phyloP scores from a whole-genome alignment of 1,140 invertebrate genomes.

The Drosophila willistoni region DNA sequence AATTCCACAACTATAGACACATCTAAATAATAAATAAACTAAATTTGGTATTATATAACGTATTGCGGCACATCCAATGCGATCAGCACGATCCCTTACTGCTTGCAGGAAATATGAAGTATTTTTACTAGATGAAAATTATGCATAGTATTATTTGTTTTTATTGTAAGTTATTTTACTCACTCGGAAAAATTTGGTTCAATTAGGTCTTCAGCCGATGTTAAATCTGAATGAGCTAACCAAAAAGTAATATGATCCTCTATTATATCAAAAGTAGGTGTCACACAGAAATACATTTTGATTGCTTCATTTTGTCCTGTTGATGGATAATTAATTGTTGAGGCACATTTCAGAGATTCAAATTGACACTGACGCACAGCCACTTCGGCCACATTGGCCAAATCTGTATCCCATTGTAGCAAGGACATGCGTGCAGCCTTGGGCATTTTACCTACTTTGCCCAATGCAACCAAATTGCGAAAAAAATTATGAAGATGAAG shows the following conservation, averaged over 20 bases:
- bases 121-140: not conserved
- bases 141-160: no score
- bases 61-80: conserved; percentile 25
- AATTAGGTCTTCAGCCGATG: not conserved
- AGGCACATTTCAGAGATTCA: not conserved
- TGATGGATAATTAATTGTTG: not conserved
- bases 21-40: conserved; percentile 19
- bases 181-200: not conserved
- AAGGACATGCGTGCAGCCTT: conserved; percentile 20
- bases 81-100: conserved; percentile 18
- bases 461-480: conserved; percentile 20
- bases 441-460: not conserved
- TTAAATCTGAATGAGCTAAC: not conserved
- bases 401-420: conserved; percentile 7
- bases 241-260: not conserved
- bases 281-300: conserved; percentile 19
- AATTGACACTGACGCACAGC: conserved; percentile 19
- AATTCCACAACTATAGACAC: conserved; percentile 26
- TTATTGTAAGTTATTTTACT: not conserved
- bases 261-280: not conserved
- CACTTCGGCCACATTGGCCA: conserved; percentile 22
- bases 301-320: conserved; percentile 10
- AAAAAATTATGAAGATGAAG: conserved; percentile 14
- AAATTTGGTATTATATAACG: conserved; percentile 7
- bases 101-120: conserved; percentile 15